Evolutionary conservation across 2,113 vertebrate genomes (phyloP).

Genomic region (Oxyura jamaicensis): DNA sequence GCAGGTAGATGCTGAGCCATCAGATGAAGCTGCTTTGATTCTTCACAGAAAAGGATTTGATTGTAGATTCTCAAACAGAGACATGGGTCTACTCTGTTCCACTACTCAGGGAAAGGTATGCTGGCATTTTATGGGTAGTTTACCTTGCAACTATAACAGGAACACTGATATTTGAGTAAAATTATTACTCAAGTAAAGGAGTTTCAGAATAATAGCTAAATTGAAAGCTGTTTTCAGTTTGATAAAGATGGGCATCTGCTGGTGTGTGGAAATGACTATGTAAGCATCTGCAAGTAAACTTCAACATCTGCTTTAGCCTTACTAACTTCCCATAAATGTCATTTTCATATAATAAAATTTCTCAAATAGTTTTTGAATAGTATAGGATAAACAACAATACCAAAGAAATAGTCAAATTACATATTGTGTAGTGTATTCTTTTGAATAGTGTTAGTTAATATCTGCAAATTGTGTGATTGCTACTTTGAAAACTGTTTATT

Average conservation of each 20-base stretch:
- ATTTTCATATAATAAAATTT: not conserved
- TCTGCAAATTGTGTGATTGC: not conserved
- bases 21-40: constrained; percentile 88
- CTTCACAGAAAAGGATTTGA: constrained; percentile 93
- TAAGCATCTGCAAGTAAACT: not conserved
- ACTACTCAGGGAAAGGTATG: constrained; percentile 89
- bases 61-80: constrained; percentile 81
- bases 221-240: not conserved
- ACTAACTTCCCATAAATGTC: not conserved
- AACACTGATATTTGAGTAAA: not conserved
- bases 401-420: not conserved
- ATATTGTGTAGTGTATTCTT: not conserved
- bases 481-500: not conserved
- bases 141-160: not conserved
- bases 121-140: not conserved
- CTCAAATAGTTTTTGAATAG: not conserved
- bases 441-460: not conserved
- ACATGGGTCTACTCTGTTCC: constrained; percentile 77
- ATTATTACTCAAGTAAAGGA: not conserved
- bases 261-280: not conserved
- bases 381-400: not conserved
- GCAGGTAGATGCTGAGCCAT: constrained; percentile 73
- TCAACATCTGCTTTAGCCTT: not conserved
- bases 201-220: not conserved
- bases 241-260: not conserved